Percentiles rank a stretch among this genome's conserved stretches.
Conservation (phyloP, 1,140 invertebrate genomes). For the Cryptotermes secundus region DNA sequence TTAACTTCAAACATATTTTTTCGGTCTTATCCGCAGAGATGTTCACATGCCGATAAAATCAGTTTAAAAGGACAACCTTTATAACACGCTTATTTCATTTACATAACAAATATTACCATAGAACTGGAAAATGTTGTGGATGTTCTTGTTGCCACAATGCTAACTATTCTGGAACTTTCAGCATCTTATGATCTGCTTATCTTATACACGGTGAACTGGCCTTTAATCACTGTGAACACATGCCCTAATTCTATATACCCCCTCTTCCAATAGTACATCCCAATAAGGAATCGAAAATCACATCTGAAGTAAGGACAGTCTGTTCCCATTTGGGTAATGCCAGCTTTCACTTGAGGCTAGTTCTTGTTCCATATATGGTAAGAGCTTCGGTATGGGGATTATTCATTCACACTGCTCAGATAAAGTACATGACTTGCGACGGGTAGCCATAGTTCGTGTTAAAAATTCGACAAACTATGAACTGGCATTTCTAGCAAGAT, state of each 20-base stretch:
- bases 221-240: neutral
- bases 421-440: neutral
- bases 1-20: no score
- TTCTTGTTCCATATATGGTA: conserved; percentile 6
- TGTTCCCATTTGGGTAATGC: neutral
- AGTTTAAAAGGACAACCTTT: no score
- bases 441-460: no score
- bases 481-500: no score
- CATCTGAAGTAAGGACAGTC: neutral
- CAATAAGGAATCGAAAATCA: neutral
- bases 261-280: neutral
- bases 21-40: no score
- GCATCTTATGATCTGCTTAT: neutral
- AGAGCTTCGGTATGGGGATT: neutral
- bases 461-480: no score
- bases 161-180: no score
- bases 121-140: no score
- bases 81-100: no score
- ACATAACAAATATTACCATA: no score
- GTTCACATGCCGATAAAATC: no score
- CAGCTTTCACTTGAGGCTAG: neutral
- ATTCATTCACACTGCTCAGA: neutral
- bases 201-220: neutral
- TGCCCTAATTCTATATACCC: neutral
- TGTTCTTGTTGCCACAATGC: no score